Base-by-base conservation (phyloP, 2,113 vertebrate genomes). In the Trematomus loennbergii region DNA sequence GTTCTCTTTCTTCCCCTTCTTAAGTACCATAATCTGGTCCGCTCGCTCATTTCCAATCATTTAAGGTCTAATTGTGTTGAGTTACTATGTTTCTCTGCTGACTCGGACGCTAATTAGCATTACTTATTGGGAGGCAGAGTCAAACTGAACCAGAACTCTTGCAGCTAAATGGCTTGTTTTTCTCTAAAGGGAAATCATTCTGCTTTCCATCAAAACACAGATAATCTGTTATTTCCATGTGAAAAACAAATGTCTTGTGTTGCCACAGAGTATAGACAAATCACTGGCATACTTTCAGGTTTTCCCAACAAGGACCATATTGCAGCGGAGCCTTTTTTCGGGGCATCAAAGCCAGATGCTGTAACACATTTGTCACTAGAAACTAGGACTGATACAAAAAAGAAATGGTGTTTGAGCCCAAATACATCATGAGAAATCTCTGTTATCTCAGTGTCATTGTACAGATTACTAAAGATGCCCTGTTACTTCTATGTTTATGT, bases 401-500 rank as follows among this genome's bases (percentile, higher is more conserved):
- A 29, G 3, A 29, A 65, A 72, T 78, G 66, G 75, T 79, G 54
- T 85, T 57, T 87, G 75, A 88, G 80, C 61, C 72, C 73, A 85
- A 69, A 86, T 66, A 60, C 64, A 75, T 78, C 54, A 65, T 83
- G 74, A 81, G 74, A 76, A 83, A 85, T 87, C 60, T 88, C 59
- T 84, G 85, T 83, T 67, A 80, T 88, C 69, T 90, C 78, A 68
- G 80, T 86, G 65, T 86, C 75, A 83, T 62, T 89, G 86, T 88
- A 88, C 81, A 88, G 80, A 88, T 86, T 78, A 81, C 78, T 85
- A 75, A 89, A 86, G 80, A 90, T 81, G 75, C 81, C 81, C 84
- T 90, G 85, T 91, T 88, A 86, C 85, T 81, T 87, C 71, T 88
- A 67, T 90, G 85, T 89, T 88, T 79, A 87, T 88, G 85, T 90